A percentile compares a stretch with the other conserved stretches of the same genome.
Evolutionary conservation across 1,140 invertebrate species (phyloP).

Genomic region (Drosophila lowei): DNA sequence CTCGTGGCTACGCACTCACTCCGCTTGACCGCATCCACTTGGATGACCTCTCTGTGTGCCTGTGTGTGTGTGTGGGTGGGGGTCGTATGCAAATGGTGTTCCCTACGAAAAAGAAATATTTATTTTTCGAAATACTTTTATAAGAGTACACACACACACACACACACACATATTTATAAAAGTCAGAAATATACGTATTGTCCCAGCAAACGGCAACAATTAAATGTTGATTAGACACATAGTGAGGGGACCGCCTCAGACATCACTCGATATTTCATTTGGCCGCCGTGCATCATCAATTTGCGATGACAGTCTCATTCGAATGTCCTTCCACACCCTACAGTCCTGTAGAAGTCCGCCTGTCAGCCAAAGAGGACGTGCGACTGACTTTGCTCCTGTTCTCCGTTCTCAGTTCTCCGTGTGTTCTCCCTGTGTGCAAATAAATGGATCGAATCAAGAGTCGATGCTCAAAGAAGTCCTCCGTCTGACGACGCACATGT

Average conservation of each 20-base stretch:
- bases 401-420: too few relatives aligned
- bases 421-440: slow-evolving; percentile 28
- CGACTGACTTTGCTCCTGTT: background rate
- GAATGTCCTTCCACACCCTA: slow-evolving; percentile 6
- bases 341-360: background rate
- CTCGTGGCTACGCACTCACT: too few relatives aligned
- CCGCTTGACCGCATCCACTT: slow-evolving; percentile 27
- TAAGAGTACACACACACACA: background rate
- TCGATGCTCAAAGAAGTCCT: slow-evolving; percentile 29
- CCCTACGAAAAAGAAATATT: slow-evolving; percentile 42
- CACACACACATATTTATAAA: slow-evolving; percentile 9
- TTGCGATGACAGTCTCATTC: slow-evolving; percentile 41
- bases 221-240: slow-evolving; percentile 54
- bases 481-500: slow-evolving; percentile 22
- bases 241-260: slow-evolving; percentile 11
- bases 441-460: slow-evolving; percentile 56
- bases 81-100: slow-evolving; percentile 36
- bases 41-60: background rate
- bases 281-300: slow-evolving; percentile 37
- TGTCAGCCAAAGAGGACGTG: slow-evolving; percentile 16
- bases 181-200: slow-evolving; percentile 24
- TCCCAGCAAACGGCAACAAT: slow-evolving; percentile 44
- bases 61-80: background rate
- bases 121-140: slow-evolving; percentile 38
- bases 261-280: slow-evolving; percentile 37